phyloP scores from a whole-genome alignment of 2,113 vertebrate species.

The Corapipo altera region DNA sequence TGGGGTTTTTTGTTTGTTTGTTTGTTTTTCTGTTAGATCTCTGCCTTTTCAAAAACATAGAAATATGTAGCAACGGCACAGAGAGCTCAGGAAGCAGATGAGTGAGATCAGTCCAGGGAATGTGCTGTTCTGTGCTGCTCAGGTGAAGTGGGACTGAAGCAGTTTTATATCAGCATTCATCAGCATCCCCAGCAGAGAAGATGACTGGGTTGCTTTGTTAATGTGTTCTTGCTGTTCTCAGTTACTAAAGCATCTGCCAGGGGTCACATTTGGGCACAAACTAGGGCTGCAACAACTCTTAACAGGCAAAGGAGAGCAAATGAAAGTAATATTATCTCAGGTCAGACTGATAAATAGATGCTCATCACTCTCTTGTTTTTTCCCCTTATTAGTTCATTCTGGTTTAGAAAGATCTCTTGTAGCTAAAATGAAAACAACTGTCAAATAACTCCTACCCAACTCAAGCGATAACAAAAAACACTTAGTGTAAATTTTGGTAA shows the following conservation, averaged over 20 bases:
- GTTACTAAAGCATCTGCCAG: neutral
- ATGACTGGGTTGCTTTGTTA: neutral
- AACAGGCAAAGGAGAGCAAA: neutral
- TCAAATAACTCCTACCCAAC: neutral
- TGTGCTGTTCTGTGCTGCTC: neutral
- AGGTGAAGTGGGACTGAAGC: neutral
- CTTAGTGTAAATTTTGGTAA: rapidly evolving
- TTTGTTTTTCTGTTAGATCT: neutral
- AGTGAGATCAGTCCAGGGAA: neutral
- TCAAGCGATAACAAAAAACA: neutral
- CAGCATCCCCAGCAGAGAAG: neutral
- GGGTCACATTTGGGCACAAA: neutral
- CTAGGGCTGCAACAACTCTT: neutral
- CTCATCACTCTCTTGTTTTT: neutral
- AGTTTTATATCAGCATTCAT: neutral
- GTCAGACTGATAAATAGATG: neutral
- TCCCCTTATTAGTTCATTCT: neutral
- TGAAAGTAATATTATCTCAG: neutral
- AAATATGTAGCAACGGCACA: neutral
- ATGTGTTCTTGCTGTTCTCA: neutral
- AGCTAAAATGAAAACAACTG: neutral
- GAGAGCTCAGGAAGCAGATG: neutral
- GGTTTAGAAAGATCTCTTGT: neutral
- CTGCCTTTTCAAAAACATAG: neutral
- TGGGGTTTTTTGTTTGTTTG: too few relatives aligned